phyloP scores from a whole-genome alignment of 1,140 invertebrate species.

The Carposina sasakii region DNA sequence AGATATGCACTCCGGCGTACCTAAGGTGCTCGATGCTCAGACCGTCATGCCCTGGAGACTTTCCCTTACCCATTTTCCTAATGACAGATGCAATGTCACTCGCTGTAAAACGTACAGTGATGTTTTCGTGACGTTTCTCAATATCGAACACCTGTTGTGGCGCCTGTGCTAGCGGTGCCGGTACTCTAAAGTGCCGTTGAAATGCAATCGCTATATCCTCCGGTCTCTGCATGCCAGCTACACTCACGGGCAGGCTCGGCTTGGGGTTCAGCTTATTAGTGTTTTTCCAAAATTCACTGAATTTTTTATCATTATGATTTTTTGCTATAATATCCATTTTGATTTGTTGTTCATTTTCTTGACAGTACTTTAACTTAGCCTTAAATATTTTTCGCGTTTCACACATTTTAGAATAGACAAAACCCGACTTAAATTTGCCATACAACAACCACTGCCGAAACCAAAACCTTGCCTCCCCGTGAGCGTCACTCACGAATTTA shows the following conservation, averaged over 20 bases:
- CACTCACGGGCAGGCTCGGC: slow-evolving; percentile 3
- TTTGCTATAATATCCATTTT: background rate
- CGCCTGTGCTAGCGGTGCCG: background rate
- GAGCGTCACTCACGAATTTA: slow-evolving; percentile 2
- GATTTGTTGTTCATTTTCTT: background rate
- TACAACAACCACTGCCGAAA: background rate
- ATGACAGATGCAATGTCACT: background rate
- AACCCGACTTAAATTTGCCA: background rate
- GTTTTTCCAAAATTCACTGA: slow-evolving; percentile 1
- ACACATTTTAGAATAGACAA: slow-evolving; percentile 1
- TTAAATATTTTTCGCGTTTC: background rate
- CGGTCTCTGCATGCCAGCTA: background rate
- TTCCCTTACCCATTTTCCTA: background rate
- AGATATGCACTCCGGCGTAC: background rate
- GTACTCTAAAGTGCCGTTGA: background rate
- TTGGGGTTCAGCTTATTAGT: background rate
- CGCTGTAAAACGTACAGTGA: background rate
- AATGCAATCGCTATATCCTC: background rate
- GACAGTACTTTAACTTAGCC: background rate
- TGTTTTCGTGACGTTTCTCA: background rate
- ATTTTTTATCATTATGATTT: background rate
- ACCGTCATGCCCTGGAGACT: background rate
- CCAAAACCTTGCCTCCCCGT: slow-evolving; percentile 1
- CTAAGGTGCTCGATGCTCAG: background rate
- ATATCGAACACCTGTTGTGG: background rate